phyloP scores from a whole-genome alignment of 2,797 vertebrate genomes.

The Gymnoscopelus microlampas region DNA sequence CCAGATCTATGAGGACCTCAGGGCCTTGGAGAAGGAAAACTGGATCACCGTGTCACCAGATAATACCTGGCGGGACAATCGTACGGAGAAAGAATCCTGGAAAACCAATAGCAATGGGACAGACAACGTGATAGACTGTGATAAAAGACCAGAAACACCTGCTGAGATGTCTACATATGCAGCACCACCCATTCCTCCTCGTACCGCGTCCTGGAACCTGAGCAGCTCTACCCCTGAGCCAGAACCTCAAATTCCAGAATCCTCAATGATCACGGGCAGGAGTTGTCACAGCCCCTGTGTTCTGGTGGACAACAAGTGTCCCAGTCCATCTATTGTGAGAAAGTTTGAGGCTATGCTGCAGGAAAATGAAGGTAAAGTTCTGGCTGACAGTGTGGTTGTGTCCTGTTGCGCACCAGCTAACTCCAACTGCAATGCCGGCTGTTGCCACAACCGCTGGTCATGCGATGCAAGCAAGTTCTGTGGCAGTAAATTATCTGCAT shows the following conservation, averaged over 20 bases:
- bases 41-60: slow-evolving; percentile 77
- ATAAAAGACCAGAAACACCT: slow-evolving; percentile 47
- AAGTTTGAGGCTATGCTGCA: slow-evolving; percentile 80
- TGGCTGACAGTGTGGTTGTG: slow-evolving; percentile 66
- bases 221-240: slow-evolving; percentile 74
- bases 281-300: slow-evolving; percentile 73
- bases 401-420: slow-evolving; percentile 69
- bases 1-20: slow-evolving; percentile 78
- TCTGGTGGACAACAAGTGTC: slow-evolving; percentile 70
- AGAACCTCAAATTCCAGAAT: slow-evolving; percentile 78
- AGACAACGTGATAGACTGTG: slow-evolving; percentile 58
- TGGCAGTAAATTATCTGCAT: slow-evolving; percentile 69
- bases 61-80: slow-evolving; percentile 62
- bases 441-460: slow-evolving; percentile 87
- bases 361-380: slow-evolving; percentile 81
- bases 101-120: slow-evolving; percentile 52
- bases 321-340: slow-evolving; percentile 77
- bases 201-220: slow-evolving; percentile 90
- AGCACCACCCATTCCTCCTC: slow-evolving; percentile 88
- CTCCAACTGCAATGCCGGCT: slow-evolving; percentile 75
- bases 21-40: slow-evolving; percentile 78
- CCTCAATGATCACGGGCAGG: slow-evolving; percentile 60
- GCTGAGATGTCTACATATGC: slow-evolving; percentile 62
- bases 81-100: slow-evolving; percentile 50
- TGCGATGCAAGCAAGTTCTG: slow-evolving; percentile 80